Conservation (phyloP, 2,797 vertebrate species). For the Myotis findleyi region DNA sequence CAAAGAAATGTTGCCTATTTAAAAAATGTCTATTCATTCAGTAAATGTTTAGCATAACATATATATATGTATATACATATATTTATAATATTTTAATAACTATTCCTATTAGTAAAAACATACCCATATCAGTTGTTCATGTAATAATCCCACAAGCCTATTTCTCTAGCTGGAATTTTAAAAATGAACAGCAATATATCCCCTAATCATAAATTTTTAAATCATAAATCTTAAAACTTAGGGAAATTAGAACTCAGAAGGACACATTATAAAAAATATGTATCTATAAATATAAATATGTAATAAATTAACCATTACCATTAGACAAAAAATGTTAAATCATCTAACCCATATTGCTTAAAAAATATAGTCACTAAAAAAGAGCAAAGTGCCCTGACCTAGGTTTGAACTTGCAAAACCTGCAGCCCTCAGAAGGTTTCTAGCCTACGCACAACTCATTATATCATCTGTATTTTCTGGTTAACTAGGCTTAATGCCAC, state of each 20-base stretch:
- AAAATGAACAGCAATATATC: background rate
- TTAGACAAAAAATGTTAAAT: background rate
- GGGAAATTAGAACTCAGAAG: background rate
- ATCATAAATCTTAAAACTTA: background rate
- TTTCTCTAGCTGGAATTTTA: background rate
- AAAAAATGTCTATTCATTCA: background rate
- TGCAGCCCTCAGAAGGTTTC: background rate
- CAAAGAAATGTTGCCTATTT: background rate
- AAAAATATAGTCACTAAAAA: background rate
- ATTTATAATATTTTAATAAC: conserved; percentile 21
- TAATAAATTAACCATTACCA: background rate
- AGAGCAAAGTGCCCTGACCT: background rate
- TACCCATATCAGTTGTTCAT: background rate
- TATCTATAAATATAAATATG: background rate
- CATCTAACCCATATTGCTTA: background rate
- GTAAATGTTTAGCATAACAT: background rate
- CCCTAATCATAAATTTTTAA: background rate
- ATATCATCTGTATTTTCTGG: background rate
- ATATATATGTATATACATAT: background rate
- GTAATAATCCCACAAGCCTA: background rate
- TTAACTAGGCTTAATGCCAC: background rate
- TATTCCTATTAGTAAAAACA: background rate
- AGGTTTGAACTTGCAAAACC: background rate
- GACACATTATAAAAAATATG: background rate
- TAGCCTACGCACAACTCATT: background rate